Base-by-base conservation (phyloP, 1,140 invertebrate genomes). In the Scaptomyza pallida region DNA sequence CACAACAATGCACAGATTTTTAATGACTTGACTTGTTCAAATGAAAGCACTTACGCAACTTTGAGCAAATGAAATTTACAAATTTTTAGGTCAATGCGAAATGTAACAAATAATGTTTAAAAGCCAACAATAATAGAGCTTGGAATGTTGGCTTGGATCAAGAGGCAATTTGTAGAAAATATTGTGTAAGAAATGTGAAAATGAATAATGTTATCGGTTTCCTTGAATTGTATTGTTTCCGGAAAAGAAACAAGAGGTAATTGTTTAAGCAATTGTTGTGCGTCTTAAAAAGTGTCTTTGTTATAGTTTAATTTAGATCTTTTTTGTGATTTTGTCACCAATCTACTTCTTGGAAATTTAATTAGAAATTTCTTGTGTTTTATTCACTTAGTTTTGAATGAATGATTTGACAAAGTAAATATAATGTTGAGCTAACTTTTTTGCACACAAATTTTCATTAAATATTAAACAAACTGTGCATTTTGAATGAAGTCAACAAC, bases 1-100 rank as follows among this genome's bases (percentile, higher is more conserved):
- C 13, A 55, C 15, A 4, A 26, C 8, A 17, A 37, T 23, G 45
- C n/a, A 26, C 45, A 26, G 19, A 54, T 40, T 59, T 59, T 35
- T 12, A 30, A 41, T 56, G 52, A 26, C 33, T 50, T 43, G 47
- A 51, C 12, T 40, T 23, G 15, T 19, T 43, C 2, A 30, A 43
- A 43, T 10, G 15, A 43, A 9, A 15, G 41, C 41, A 52, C 37
- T 52, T 40, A 6, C 2, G 13, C 51, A 43, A 55, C 37, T 21
- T 41, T 10, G n/a, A n/a, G n/a, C n/a, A 26, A 12, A 21, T 26
- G 6, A 9, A 43, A 13, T 43, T 26, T 44, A 4, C 15, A 43
- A 21, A 33, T 44, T 43, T 56, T 13, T 17, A 8, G n/a, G 23
- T 4, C 19, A 16, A 26, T 43, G 0, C 12, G 1, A 35, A 17